phyloP scores from a whole-genome alignment of 2,797 vertebrate genomes.

The Melanotaenia pygmaea region DNA sequence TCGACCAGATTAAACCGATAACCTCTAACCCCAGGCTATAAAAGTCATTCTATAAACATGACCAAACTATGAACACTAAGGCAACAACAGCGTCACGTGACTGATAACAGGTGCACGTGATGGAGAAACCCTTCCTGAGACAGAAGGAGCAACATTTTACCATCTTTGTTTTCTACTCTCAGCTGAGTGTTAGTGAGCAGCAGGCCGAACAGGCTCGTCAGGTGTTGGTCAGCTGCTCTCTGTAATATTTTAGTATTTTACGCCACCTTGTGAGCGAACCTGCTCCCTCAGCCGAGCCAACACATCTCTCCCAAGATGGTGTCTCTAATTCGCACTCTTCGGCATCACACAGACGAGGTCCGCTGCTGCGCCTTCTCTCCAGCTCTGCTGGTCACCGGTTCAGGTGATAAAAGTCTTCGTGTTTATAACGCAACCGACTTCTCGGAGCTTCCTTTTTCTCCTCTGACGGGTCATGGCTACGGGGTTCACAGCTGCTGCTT shows the following conservation, averaged over 20 bases:
- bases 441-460: slow-evolving; percentile 83
- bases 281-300: neutral
- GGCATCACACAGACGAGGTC: slow-evolving; percentile 86
- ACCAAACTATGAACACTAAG: neutral
- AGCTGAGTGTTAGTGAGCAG: neutral
- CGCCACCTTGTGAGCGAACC: slow-evolving; percentile 62
- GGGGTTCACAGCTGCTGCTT: slow-evolving; percentile 91
- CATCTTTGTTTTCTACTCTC: neutral
- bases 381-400: slow-evolving; percentile 84
- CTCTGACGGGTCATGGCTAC: slow-evolving; percentile 84
- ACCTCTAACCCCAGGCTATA: neutral
- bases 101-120: slow-evolving; percentile 20
- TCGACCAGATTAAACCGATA: neutral
- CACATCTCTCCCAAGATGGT: slow-evolving; percentile 76
- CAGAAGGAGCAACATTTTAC: neutral
- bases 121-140: neutral
- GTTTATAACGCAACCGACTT: slow-evolving; percentile 84
- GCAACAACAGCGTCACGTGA: slow-evolving; percentile 34
- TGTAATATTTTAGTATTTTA: slow-evolving; percentile 32
- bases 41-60: slow-evolving; percentile 62
- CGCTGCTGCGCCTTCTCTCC: slow-evolving; percentile 87
- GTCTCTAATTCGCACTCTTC: slow-evolving; percentile 78
- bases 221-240: neutral
- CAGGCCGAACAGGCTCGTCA: neutral
- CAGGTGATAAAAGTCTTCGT: slow-evolving; percentile 87